phyloP scores from a whole-genome alignment of 1,140 invertebrate genomes.

The Dendrolimus kikuchii region DNA sequence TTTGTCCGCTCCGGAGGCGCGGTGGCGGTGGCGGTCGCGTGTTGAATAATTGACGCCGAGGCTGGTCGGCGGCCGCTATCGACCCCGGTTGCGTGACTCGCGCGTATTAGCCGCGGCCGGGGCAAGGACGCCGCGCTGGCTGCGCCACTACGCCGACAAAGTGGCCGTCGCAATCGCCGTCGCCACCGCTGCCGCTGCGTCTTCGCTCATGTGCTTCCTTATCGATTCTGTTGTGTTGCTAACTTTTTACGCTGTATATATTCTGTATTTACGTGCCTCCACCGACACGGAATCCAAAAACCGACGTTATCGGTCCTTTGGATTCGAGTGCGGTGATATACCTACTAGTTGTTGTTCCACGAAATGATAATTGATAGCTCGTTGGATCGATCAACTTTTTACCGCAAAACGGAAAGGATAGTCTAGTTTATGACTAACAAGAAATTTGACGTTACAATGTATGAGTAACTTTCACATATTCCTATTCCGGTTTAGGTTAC shows the following conservation, averaged over 20 bases:
- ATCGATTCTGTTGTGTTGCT: constrained; percentile 22
- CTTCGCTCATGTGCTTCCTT: constrained; percentile 23
- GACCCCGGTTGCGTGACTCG: constrained; percentile 60
- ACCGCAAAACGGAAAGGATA: constrained; percentile 1
- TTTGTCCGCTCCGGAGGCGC: constrained; percentile 44
- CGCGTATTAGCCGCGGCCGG: constrained; percentile 32
- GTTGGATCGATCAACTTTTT: constrained; percentile 9
- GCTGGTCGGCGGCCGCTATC: constrained; percentile 56
- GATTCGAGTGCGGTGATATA: background rate
- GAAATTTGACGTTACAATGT: background rate
- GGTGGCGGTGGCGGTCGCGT: constrained; percentile 48
- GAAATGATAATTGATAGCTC: constrained; percentile 9
- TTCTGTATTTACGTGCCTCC: constrained; percentile 7
- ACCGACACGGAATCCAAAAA: background rate
- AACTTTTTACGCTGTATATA: constrained; percentile 11
- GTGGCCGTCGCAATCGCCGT: constrained; percentile 27
- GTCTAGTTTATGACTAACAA: background rate
- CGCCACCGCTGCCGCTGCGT: constrained; percentile 17
- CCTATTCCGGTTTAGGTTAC: too few relatives aligned
- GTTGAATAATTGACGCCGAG: constrained; percentile 67
- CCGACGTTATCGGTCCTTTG: too few relatives aligned
- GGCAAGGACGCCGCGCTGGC: constrained; percentile 65
- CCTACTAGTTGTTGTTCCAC: constrained; percentile 8
- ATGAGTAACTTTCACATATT: too few relatives aligned
- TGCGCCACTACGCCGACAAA: constrained; percentile 42